Base-by-base conservation (phyloP, 2,113 vertebrate genomes). In the Theristicus caerulescens region DNA sequence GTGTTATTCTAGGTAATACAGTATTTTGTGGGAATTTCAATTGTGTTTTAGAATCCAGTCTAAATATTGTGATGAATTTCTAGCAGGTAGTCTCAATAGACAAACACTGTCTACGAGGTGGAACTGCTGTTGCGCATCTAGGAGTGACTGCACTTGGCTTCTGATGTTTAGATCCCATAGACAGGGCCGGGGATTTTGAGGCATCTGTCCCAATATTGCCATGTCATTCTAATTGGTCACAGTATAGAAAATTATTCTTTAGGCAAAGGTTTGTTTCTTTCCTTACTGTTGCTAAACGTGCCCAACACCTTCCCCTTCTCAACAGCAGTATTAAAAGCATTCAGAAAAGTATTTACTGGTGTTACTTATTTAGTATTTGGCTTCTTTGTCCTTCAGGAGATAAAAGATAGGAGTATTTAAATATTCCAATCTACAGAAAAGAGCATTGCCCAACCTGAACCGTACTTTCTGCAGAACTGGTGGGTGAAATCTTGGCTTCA, bases 61-160 rank as follows among this genome's bases (percentile, higher is more conserved):
- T 94, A 93, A 97, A 96, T 93, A 95, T 87, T 94, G 86, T 94
- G 82, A 94, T 73, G 70, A 87, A 94, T 95, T 96, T 96, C 84
- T 59, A 93, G 88, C 93, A 96, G 96, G 81, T 95, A 88, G 49
- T 61, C 62, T 94, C 84, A 91, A 16, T 26, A 77, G 65, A 74
- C 80, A 84, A 82, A 86, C 29, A 44, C 64, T 8, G 24, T 80
- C 59, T 82, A n/a, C 0, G 22, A 82, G 78, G 82, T 82, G 74
- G 66, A 79, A 54, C 40, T 89, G 58, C 42, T 8, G 2, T 24
- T 73, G 54, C 80, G 71, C 49, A 38, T 58, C 51, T 22, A 22
- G 61, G 77, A 71, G 61, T 22, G 55, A 46, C 51, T 40, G 46
- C 5, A 5, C 25, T 74, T 5, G 3, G 61, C 67, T 73, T 51